Percentiles rank a stretch among this genome's conserved stretches.
phyloP scores from a whole-genome alignment of 2,797 vertebrate genomes.

The Telmatherina bonti region DNA sequence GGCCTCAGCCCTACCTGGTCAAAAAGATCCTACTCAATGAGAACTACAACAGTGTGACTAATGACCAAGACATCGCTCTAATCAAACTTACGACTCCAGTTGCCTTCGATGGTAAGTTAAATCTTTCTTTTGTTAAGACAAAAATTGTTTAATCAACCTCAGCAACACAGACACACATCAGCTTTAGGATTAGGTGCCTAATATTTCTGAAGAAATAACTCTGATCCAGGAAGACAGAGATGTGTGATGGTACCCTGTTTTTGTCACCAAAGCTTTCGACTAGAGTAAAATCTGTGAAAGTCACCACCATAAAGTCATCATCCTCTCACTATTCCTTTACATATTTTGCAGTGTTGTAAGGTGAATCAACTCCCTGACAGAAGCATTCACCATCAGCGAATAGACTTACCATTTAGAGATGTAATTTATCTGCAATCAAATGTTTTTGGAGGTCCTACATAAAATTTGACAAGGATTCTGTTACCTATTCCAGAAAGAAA shows the following conservation, averaged over 20 bases:
- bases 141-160: neutral
- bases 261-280: neutral
- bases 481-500: neutral
- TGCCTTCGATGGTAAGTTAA: slow-evolving; percentile 69
- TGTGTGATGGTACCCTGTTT: neutral
- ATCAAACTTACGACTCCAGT: slow-evolving; percentile 82
- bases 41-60: slow-evolving; percentile 81
- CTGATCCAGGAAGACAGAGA: neutral
- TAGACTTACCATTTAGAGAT: neutral
- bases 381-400: neutral
- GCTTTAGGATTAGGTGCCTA: neutral
- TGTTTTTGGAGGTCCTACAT: neutral
- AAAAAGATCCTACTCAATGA: slow-evolving; percentile 85
- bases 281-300: neutral
- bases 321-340: neutral
- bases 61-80: slow-evolving; percentile 89
- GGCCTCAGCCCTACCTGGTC: slow-evolving; percentile 69
- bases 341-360: neutral
- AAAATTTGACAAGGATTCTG: neutral
- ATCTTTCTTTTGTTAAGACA: slow-evolving; percentile 6
- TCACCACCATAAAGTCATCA: neutral
- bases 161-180: neutral
- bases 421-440: neutral
- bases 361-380: neutral
- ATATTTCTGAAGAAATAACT: neutral